Base-by-base conservation (phyloP, 2,888 invertebrate species). In the Dolichopus griseipennis region DNA sequence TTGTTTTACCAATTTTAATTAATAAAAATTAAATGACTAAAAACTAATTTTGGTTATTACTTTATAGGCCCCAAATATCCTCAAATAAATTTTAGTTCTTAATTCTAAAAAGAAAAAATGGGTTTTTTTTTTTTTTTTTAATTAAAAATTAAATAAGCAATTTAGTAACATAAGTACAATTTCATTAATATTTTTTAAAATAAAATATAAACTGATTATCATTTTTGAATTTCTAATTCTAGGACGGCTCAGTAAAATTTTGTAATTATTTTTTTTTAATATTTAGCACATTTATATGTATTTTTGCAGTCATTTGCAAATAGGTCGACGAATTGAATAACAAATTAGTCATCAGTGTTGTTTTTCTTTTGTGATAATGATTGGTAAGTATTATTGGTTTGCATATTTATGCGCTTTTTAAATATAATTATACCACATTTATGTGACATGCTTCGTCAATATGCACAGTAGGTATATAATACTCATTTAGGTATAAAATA, bases 1-100 rank as follows among this genome's bases (percentile, higher is more conserved):
- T 18, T 4, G n/a, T 52, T 18, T 18, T 52, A 52, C 27, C 27
- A 37, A 52, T 52, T 52, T 4, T 18, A 52, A n/a, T 52, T 52
- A n/a, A 43, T 43, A 43, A 52, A 52, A 52, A 52, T 52, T 52
- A 12, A 52, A n/a, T 52, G 52, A 52, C 52, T 52, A 52, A 52
- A 18, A 18, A n/a, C 18, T 52, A 52, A 52, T 52, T 52, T 12
- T 52, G 8, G 12, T 37, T 37, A 37, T 37, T 3, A 52, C 2
- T 5, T 52, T 15, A 52, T 52, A 52, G 18, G 18, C 52, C 52
- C 18, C 52, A 52, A 41, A 52, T 15, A 18, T 52, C 52, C 52
- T 52, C 18, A 52, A 18, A 52, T 52, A 52, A 52, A 52, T 18
- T 15, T 52, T 18, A 52, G 52, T 52, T 52, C 37, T 52, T n/a